Conservation (phyloP, 2,113 vertebrate genomes). For the Hydrolagus affinis region DNA sequence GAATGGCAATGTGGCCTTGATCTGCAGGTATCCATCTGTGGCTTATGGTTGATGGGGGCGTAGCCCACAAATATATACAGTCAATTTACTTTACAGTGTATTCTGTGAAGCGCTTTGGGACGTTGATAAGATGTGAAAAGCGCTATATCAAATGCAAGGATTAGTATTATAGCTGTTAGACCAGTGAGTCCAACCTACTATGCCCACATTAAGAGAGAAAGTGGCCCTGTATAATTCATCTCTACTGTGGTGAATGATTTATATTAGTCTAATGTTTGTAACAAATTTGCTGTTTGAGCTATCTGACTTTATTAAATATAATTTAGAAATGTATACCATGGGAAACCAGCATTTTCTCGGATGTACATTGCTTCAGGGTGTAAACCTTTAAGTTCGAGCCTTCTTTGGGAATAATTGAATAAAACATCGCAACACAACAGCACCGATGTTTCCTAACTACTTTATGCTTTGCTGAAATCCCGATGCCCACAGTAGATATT, state of each 20-base stretch:
- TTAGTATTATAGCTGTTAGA: conserved; percentile 29
- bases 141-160: no score
- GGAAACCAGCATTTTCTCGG: background rate
- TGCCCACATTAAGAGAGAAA: conserved; percentile 6
- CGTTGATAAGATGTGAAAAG: no score
- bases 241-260: background rate
- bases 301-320: conserved; percentile 2
- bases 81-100: no score
- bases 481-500: no score
- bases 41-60: background rate
- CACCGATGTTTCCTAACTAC: background rate
- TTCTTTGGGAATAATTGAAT: background rate
- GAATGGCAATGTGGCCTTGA: background rate
- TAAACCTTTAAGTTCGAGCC: background rate
- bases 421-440: background rate
- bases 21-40: conserved; percentile 16
- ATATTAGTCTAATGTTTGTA: background rate
- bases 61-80: no score
- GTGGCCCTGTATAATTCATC: background rate
- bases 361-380: background rate
- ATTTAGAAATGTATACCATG: background rate
- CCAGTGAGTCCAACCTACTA: background rate
- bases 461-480: background rate
- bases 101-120: no score
- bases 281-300: conserved; percentile 13